phyloP scores from a whole-genome alignment of 35 echinoderm and acorn worm genomes.

The Anneissia japonica region DNA sequence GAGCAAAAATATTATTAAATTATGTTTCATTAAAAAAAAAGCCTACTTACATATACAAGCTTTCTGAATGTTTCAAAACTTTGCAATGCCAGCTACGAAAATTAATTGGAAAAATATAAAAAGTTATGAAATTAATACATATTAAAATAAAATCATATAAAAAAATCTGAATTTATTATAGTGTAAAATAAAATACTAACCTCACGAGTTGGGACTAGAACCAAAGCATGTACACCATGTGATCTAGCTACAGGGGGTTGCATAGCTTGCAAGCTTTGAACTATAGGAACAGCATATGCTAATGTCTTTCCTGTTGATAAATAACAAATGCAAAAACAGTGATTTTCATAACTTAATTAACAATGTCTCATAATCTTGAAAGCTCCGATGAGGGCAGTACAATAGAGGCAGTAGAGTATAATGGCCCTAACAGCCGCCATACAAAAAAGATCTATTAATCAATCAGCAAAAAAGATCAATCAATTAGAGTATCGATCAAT shows the following conservation, averaged over 20 bases:
- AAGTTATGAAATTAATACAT: neutral
- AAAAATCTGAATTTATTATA: neutral
- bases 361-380: too few species aligned
- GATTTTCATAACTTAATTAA: too few species aligned
- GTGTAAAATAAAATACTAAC: slow-evolving; percentile 15
- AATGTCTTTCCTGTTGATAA: slow-evolving; percentile 74
- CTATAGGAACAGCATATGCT: slow-evolving; percentile 66
- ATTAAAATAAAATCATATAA: neutral
- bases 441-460: too few species aligned
- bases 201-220: slow-evolving; percentile 87
- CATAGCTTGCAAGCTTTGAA: slow-evolving; percentile 46
- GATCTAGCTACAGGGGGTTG: slow-evolving; percentile 63
- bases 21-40: neutral
- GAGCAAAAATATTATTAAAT: neutral
- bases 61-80: slow-evolving; percentile 68
- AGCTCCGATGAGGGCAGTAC: too few species aligned
- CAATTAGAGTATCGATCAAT: too few species aligned
- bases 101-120: slow-evolving; percentile 1
- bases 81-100: slow-evolving; percentile 62
- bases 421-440: too few species aligned
- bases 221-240: slow-evolving; percentile 76
- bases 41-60: slow-evolving; percentile 57
- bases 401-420: too few species aligned
- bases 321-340: neutral
- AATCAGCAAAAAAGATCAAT: too few species aligned